These are phyloP conservation scores for Stegodyphus dumicola DNA, from an alignment of 1,140 invertebrate genomes.

Conservation along the genomic window DNA sequence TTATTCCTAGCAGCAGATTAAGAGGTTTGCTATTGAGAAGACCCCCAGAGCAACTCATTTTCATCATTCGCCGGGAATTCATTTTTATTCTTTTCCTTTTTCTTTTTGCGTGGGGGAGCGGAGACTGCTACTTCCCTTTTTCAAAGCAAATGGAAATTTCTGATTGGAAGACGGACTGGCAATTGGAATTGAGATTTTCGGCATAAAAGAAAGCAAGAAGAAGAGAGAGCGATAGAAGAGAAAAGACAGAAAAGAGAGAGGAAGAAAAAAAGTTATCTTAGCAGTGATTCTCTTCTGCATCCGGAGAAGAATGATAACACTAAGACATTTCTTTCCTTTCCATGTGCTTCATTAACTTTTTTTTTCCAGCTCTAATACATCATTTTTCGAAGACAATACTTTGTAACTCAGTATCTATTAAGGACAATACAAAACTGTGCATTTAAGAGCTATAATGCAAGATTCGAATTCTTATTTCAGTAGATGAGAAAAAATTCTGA, in stretches of 20 bases:
- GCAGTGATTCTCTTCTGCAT: constrained; percentile 43
- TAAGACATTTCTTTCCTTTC: constrained; percentile 20
- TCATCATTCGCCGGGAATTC: constrained; percentile 46
- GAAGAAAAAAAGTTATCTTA: constrained; percentile 52
- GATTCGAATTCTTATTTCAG: too few species aligned
- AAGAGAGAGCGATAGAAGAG: constrained; percentile 21
- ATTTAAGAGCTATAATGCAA: too few species aligned
- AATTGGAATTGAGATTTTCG: constrained; percentile 57
- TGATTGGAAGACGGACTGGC: constrained; percentile 55
- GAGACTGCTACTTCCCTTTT: constrained; percentile 36
- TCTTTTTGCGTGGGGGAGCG: constrained; percentile 13
- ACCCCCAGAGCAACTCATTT: constrained; percentile 37
- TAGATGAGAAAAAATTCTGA: too few species aligned
- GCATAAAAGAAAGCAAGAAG: constrained; percentile 50
- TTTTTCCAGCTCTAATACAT: neutral
- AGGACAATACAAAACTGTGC: too few species aligned
- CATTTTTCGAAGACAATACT: neutral
- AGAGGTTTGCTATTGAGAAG: too few species aligned
- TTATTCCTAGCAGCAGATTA: too few species aligned
- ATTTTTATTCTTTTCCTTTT: constrained; percentile 16
- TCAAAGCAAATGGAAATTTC: constrained; percentile 56
- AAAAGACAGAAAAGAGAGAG: constrained; percentile 10
- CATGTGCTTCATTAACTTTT: constrained; percentile 36
- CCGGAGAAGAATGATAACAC: constrained; percentile 30
- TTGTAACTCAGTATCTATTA: neutral